These are phyloP conservation scores for Anticlea derivata DNA, from an alignment of 2,888 invertebrate species.

Conservation along the genomic window DNA sequence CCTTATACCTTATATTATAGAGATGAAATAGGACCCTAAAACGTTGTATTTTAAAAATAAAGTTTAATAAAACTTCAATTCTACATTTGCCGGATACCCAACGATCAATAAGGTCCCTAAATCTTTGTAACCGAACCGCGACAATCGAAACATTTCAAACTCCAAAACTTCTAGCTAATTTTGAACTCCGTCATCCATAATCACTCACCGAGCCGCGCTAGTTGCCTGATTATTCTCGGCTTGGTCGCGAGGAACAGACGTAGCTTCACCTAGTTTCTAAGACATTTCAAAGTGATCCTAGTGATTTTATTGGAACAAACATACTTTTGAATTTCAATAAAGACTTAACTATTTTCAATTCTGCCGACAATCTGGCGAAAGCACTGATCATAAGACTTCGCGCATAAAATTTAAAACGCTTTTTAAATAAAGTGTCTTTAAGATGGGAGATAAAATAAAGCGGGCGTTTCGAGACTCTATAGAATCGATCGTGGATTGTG, in stretches of 20 bases:
- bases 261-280: too few species aligned
- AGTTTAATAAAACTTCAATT: conserved; percentile 19
- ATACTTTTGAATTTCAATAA: too few species aligned
- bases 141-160: conserved; percentile 45
- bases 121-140: conserved; percentile 53
- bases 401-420: conserved; percentile 30
- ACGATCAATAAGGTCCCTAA: conserved; percentile 56
- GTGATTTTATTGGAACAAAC: too few species aligned
- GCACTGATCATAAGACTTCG: conserved; percentile 30
- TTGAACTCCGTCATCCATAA: conserved; percentile 44
- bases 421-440: conserved; percentile 30
- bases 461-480: conserved; percentile 19
- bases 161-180: conserved; percentile 50
- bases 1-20: too few species aligned
- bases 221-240: too few species aligned
- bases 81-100: conserved; percentile 45
- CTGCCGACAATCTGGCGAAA: conserved; percentile 36
- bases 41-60: conserved; percentile 15
- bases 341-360: conserved; percentile 35
- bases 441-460: conserved; percentile 30
- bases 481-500: conserved; percentile 26
- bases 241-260: too few species aligned
- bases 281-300: too few species aligned
- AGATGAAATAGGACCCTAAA: too few species aligned
- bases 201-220: too few species aligned